These are phyloP conservation scores for Hypotaenidia okinawae DNA, from an alignment of 2,797 vertebrate species.

Conservation along the genomic window DNA sequence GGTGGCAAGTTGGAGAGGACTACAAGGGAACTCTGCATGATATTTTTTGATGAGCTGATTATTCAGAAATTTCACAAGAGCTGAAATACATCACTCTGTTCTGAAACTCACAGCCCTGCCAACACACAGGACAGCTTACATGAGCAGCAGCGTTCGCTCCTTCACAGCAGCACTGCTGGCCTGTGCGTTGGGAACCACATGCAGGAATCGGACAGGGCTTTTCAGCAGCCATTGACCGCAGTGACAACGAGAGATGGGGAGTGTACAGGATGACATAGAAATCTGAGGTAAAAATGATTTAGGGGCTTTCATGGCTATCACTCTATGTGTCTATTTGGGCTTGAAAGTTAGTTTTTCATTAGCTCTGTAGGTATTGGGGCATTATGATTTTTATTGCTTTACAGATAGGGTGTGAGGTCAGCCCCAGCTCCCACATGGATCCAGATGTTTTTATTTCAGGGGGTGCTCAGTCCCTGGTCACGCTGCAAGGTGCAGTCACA, in stretches of 20 bases:
- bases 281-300: not conserved
- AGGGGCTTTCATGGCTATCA: not conserved
- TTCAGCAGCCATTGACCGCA: not conserved
- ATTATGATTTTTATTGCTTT: not conserved
- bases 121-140: slow-evolving; percentile 53
- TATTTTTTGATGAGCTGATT: slow-evolving; percentile 72
- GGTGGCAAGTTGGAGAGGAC: slow-evolving; percentile 54
- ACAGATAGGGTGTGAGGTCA: not conserved
- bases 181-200: not conserved
- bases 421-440: not conserved
- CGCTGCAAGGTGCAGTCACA: not conserved
- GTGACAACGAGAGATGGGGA: slow-evolving; percentile 16
- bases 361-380: not conserved
- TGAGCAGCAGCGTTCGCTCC: slow-evolving; percentile 14
- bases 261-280: not conserved
- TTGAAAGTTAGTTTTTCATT: slow-evolving; percentile 6
- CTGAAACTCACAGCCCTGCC: slow-evolving; percentile 45
- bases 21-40: slow-evolving; percentile 62
- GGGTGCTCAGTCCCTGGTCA: not conserved
- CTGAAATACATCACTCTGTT: slow-evolving; percentile 59
- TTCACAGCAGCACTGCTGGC: not conserved
- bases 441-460: not conserved
- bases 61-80: slow-evolving; percentile 60
- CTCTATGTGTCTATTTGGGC: not conserved
- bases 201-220: not conserved